Evolutionary conservation across 2,113 vertebrate species (phyloP), one percentile per base, ranked within the genome.

Genomic region (Tenebrosternarchus preto): DNA sequence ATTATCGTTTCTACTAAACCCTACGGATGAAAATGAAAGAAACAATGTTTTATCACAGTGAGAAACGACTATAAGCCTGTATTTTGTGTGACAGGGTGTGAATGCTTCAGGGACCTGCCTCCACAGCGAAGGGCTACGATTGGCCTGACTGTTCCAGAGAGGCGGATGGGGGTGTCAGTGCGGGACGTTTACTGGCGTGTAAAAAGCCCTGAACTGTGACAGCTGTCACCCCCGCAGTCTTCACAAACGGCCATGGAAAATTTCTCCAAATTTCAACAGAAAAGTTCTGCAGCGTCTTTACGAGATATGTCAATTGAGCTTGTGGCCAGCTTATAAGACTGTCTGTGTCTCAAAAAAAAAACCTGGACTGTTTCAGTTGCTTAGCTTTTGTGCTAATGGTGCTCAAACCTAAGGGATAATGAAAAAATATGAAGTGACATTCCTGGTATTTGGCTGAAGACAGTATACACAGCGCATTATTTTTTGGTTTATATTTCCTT

Each of bases 151-250:
- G 27, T 29, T 85, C 60, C 36, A 31, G 27, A 76, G 80, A 82
- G 66, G 68, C 55, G 17, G 79, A 69, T 83, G 81, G 36, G 76
- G 72, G 82, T 59, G 59, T 36, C 27, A 22, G 63, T 39, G 25
- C n/a, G 70, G 79, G 68, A 83, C 57, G 78, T 83, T 86, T 81
- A 86, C 79, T 81, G 63, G 77, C 84, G 72, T 81, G 73, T 83
- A 81, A 86, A 80, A 78, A 56, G 56, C 39, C 20, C 63, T 66
- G 76, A 81, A 69, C 66, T 67, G 67, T 64, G 82, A 81, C 76
- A 81, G 76, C 76, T 79, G 82, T 83, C 82, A 79, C 72, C 76
- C 78, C 75, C 46, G 43, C 25, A 59, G 27, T 46, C 59, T 33
- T 27, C 56, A 71, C 75, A 81, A 83, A 77, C 64, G 79, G 59